Percentiles rank a stretch among this genome's conserved stretches.
Conservation (phyloP, 1,140 invertebrate species). For the Dicyema japonicum region DNA sequence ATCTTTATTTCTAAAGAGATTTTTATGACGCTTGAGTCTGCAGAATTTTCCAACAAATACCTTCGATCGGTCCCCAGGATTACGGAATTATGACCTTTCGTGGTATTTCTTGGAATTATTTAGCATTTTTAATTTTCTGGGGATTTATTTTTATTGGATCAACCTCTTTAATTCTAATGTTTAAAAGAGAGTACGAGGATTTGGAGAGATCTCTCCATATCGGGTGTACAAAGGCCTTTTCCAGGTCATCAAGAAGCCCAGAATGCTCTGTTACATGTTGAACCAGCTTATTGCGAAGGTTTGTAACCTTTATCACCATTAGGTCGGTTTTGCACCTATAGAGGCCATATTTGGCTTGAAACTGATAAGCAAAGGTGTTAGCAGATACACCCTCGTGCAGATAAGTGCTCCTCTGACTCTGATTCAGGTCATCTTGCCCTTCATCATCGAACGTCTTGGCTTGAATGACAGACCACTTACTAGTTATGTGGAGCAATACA, state of each 20-base stretch:
- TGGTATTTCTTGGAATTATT: conserved; percentile 23
- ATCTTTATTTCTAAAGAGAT: conserved; percentile 84
- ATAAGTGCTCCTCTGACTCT: conserved; percentile 55
- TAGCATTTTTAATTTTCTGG: conserved; percentile 74
- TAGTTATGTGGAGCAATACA: no score
- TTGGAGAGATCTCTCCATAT: background rate
- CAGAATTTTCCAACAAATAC: conserved; percentile 74
- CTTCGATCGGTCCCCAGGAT: conserved; percentile 33
- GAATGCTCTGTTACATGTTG: conserved; percentile 34
- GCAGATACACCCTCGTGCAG: conserved; percentile 63
- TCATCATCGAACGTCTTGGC: no score
- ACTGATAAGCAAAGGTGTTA: conserved; percentile 63
- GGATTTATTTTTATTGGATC: conserved; percentile 53
- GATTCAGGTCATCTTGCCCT: conserved; percentile 60
- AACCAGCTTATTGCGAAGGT: conserved; percentile 66
- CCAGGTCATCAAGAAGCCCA: conserved; percentile 42
- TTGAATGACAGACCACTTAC: no score
- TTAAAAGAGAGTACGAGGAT: conserved; percentile 43
- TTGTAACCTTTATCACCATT: conserved; percentile 10
- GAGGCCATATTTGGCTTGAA: conserved; percentile 75
- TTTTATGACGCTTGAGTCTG: conserved; percentile 78
- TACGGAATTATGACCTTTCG: conserved; percentile 48
- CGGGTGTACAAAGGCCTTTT: background rate
- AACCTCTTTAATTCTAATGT: conserved; percentile 51
- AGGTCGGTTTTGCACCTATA: conserved; percentile 75